Evolutionary conservation across 2,888 invertebrate species (phyloP).

Genomic region (Chrysolina oricalcia): DNA sequence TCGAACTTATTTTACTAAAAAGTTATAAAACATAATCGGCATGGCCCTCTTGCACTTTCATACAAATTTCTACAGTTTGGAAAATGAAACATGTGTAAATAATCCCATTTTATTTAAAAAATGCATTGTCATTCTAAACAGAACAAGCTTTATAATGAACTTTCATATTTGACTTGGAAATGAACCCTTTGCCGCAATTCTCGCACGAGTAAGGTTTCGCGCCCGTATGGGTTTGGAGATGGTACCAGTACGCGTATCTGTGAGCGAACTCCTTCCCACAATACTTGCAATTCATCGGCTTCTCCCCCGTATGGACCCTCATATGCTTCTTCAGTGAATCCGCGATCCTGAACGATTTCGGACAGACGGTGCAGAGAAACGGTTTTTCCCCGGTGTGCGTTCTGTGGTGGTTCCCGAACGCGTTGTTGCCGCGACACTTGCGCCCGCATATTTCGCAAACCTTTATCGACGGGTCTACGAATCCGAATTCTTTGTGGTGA

Average conservation of each 20-base stretch:
- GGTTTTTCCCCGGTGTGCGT: slow-evolving; percentile 63
- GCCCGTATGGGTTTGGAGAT: slow-evolving; percentile 72
- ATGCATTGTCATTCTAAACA: background rate
- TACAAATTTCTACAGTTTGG: too few species aligned
- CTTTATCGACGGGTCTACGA: slow-evolving; percentile 50
- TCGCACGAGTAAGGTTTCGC: slow-evolving; percentile 68
- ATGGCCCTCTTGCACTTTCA: too few species aligned
- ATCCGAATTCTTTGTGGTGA: slow-evolving; percentile 10
- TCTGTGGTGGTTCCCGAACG: slow-evolving; percentile 62
- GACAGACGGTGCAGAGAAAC: slow-evolving; percentile 55
- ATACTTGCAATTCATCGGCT: slow-evolving; percentile 56
- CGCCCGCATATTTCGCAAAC: slow-evolving; percentile 61
- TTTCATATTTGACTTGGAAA: slow-evolving; percentile 65
- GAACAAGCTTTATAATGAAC: slow-evolving; percentile 64
- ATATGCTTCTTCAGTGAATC: slow-evolving; percentile 72
- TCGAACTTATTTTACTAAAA: too few species aligned
- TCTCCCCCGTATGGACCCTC: slow-evolving; percentile 61
- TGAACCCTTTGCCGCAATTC: slow-evolving; percentile 64
- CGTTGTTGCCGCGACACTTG: slow-evolving; percentile 38
- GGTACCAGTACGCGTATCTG: slow-evolving; percentile 75
- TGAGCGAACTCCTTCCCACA: slow-evolving; percentile 69
- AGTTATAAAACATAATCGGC: too few species aligned
- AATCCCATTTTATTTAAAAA: too few species aligned
- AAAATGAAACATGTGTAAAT: too few species aligned
- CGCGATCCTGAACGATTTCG: slow-evolving; percentile 72